Evolutionary conservation across 1,140 invertebrate genomes (phyloP), one percentile per base, ranked within the genome.

Genomic region (Gryon sp.): DNA sequence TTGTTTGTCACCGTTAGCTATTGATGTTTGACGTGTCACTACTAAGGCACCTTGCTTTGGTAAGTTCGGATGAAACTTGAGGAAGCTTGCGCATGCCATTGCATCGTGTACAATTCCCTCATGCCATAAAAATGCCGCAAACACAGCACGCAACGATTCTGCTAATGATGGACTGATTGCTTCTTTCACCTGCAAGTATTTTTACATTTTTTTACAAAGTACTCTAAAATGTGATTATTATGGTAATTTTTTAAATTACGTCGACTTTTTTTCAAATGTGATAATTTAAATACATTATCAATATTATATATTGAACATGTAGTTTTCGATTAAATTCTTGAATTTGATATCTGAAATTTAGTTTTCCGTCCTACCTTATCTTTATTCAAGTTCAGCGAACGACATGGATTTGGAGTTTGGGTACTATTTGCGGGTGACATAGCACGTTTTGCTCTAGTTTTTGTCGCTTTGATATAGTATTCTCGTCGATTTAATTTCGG

Each of bases 31-130:
- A 45, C 85, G 87, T 0, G 93, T 95, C 0, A 95, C 92, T 8
- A 95, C 94, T 0, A 92, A 89, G 12, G 93, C 93, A 2, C 94
- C 94, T 78, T 95, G 91, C 81, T 96, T 96, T 3, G 94, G 94
- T 53, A 98, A 87, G 12, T 92, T 92, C 4, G 96, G 97, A 86
- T 98, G 96, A 84, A 99, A 99, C 88, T 98, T 98, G 0, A 99
- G 89, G 83, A 97, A 99, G 2, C 97, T 96, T 0, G 97, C 96
- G 83, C 96, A 98, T 0, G 97, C 97, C 94, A 99, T 99, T 3
- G 97, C 97, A 86, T 99, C 98, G 84, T 98, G 96, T 0, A 98
- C 96, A 32, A 99, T 94, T 1, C 96, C 97, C 90, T 99, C 97
- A 86, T 99, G 98, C 97, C 97, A 99, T 1, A 99, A 87, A 80